Evolutionary conservation across 2,888 invertebrate species (phyloP).

Genomic region (Busseola fusca): DNA sequence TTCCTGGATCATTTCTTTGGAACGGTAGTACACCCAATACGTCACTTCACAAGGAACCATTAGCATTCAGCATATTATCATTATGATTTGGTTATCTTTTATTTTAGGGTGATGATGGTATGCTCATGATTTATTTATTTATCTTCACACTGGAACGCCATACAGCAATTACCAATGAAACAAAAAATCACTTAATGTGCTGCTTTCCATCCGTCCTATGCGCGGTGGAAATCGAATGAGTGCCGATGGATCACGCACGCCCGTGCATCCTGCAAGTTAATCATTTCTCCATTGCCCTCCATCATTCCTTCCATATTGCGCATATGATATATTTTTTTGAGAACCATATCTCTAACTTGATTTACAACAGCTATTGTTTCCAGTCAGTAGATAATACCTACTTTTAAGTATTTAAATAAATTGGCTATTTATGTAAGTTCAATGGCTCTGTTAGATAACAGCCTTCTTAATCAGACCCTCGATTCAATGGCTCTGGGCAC

Average conservation of each 20-base stretch:
- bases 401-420: slow-evolving; percentile 15
- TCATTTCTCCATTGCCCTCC: too few relatives aligned
- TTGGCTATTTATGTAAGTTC: slow-evolving; percentile 33
- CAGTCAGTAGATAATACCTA: not conserved
- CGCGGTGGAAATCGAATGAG: too few relatives aligned
- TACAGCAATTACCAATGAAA: too few relatives aligned
- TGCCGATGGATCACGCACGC: not conserved
- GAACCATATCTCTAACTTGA: not conserved
- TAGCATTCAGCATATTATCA: not conserved
- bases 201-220: too few relatives aligned
- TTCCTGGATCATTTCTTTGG: too few relatives aligned
- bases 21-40: not conserved
- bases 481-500: slow-evolving; percentile 42
- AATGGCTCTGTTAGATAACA: slow-evolving; percentile 35
- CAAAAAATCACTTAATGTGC: too few relatives aligned
- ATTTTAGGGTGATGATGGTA: too few relatives aligned
- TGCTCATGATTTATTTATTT: too few relatives aligned
- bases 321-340: not conserved
- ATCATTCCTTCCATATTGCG: too few relatives aligned
- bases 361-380: slow-evolving; percentile 3
- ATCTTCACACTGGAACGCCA: too few relatives aligned
- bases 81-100: not conserved
- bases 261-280: too few relatives aligned
- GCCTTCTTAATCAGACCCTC: slow-evolving; percentile 19
- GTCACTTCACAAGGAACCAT: not conserved